These are phyloP conservation scores for Cryptocephalus primarius DNA, from an alignment of 2,888 invertebrate genomes.

Conservation along the genomic window DNA sequence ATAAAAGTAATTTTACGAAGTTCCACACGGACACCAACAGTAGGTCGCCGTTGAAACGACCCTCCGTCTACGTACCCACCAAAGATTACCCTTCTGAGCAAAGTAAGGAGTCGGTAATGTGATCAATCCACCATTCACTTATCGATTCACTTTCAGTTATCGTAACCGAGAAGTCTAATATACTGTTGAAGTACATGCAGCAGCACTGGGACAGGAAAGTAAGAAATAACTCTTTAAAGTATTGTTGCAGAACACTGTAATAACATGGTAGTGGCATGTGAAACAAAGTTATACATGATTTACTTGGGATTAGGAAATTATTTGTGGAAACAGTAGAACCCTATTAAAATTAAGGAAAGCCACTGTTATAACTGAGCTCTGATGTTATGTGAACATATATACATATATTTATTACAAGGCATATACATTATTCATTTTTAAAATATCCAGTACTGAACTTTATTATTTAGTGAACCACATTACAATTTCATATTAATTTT, in stretches of 20 bases:
- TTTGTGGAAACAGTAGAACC: too few relatives aligned
- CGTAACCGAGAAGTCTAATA: constrained; percentile 91
- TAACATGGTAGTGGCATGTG: not conserved
- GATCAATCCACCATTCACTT: not conserved
- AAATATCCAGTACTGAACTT: too few relatives aligned
- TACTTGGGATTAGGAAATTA: too few relatives aligned
- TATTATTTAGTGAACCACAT: too few relatives aligned
- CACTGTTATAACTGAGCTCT: too few relatives aligned
- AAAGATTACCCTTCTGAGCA: constrained; percentile 89
- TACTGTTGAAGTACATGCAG: constrained; percentile 83
- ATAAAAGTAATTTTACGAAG: constrained; percentile 83
- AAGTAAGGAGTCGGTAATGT: constrained; percentile 45
- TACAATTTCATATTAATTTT: too few relatives aligned
- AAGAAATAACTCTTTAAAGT: not conserved
- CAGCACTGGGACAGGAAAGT: constrained; percentile 89
- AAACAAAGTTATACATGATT: too few relatives aligned
- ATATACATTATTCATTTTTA: too few relatives aligned
- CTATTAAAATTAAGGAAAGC: too few relatives aligned
- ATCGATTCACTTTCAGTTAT: constrained; percentile 57
- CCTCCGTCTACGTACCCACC: constrained; percentile 85
- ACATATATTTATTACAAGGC: too few relatives aligned
- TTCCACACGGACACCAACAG: constrained; percentile 80
- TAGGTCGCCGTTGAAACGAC: constrained; percentile 71
- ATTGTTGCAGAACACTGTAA: not conserved
- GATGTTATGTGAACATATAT: too few relatives aligned